Base-by-base conservation (phyloP, 2,888 invertebrate species). In the Petrolisthes manimaculis region DNA sequence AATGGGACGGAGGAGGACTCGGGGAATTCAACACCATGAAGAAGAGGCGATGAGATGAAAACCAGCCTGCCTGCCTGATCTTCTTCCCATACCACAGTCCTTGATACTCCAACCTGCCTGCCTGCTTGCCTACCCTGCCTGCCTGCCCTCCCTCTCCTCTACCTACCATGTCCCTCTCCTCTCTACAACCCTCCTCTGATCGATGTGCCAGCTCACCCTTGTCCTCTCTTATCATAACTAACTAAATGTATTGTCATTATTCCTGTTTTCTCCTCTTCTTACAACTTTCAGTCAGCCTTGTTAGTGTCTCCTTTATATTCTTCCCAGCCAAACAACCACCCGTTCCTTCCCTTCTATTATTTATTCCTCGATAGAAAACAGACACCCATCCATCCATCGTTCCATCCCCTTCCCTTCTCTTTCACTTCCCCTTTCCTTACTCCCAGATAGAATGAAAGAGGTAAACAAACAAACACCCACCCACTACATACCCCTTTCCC, bases 11-110 rank as follows among this genome's bases (percentile, higher is more conserved):
- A 53, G 91, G 91, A 18, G 92, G 92, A 0, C 92, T 92, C 81
- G 93, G 92, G 6, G 92, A 92, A 67, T 92, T 93, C 88, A 92
- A 92, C 71, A 92, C 92, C 12, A 92, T 92, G 92, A 92, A 92
- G 69, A 86, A 74, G 79, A 21, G 80, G 74, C 88, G 88, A 88
- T 88, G 88, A 88, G 88, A 71, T 67, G 18, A 67, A 51, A 24
- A 24, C 6, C 77, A 37, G 6, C 67, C 67, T 14, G 24, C 56
- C 80, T 21, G 5, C 21, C 80, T 56, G n/a, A 12, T 56, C 80
- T 55, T 55, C 56, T 21, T 6, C 9, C 56, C 18, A 12, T 3
- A 9, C 61, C 61, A 61, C 61, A 61, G 12, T 71, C 71, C 61
- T 61, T 61, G n/a, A 71, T 6, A 71, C 71, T n/a, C n/a, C 12